phyloP scores from a whole-genome alignment of 2,888 invertebrate species.

The Acleris laterana region DNA sequence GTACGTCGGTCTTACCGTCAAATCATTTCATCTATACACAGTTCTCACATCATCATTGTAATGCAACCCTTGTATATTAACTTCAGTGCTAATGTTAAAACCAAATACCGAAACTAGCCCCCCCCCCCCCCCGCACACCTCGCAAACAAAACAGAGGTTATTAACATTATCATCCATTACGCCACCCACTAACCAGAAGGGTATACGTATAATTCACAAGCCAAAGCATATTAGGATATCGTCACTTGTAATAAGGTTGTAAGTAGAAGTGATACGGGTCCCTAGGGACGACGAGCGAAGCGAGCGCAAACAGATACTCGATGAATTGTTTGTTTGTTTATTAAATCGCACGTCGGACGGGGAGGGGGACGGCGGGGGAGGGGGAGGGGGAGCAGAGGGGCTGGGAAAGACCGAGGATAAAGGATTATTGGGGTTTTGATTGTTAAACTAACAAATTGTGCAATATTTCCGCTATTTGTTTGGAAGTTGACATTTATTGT shows the following conservation, averaged over 20 bases:
- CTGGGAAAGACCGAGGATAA: too few relatives aligned
- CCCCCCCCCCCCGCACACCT: neutral
- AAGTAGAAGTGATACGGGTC: too few relatives aligned
- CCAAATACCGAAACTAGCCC: neutral
- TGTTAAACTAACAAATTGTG: too few relatives aligned
- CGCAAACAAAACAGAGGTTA: slow-evolving; percentile 6
- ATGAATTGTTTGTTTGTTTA: slow-evolving; percentile 1
- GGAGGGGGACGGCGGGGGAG: neutral
- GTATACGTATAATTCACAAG: neutral
- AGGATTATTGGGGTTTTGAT: too few relatives aligned
- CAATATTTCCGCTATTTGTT: too few relatives aligned
- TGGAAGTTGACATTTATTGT: too few relatives aligned
- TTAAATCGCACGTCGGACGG: neutral
- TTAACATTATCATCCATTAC: slow-evolving; percentile 15
- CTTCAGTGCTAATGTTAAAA: neutral
- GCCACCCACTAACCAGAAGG: neutral
- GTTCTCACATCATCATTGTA: too few relatives aligned
- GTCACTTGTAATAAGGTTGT: neutral
- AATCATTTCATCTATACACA: too few relatives aligned
- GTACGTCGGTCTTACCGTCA: too few relatives aligned
- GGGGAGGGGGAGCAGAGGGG: too few relatives aligned
- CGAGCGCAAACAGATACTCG: neutral
- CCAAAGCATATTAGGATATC: neutral
- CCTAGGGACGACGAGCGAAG: too few relatives aligned
- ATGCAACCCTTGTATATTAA: too few relatives aligned